Evolutionary conservation across 2,113 vertebrate genomes (phyloP), one percentile per base, ranked within the genome.

Genomic region (Tetraodon nigroviridis): DNA sequence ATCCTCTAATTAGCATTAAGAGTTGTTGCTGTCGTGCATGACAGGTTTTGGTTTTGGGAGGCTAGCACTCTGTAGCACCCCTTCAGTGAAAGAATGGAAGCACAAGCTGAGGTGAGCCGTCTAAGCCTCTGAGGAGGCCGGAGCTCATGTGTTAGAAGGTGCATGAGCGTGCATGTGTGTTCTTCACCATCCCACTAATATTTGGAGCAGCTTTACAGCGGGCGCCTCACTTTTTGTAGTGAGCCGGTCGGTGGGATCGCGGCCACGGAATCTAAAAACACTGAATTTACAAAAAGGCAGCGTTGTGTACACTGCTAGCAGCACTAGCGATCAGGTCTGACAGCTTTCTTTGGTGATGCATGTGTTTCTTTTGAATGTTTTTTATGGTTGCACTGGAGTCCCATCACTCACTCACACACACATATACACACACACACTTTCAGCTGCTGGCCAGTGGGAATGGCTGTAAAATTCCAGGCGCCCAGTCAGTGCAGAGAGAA

Each of bases 61-160:
- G 47, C 63, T 58, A 32, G 45, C 19, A 18, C 51, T 64, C 40
- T 11, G 14, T 22, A 18, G 17, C 18, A 74, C 55, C 20, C 47
- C 49, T 49, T 53, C 5, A 4, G 75, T 81, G 67, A 86, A 81
- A 81, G 81, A 82, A 67, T 76, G 75, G 80, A 71, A 71, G 20
- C 40, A 60, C 58, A 62, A 60, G 58, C 57, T 6, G 58, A 64
- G 51, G 27, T 51, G 63, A 20, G 32, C 46, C 50, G 46, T 54
- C 18, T 1, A 3, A 58, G 40, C 20, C 47, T 55, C 61, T 29
- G 67, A 70, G 24, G 24, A 6, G 47, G 65, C 22, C 49, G 58
- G 56, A 76, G 56, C 58, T 67, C 32, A 20, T 55, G 44, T 51
- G 58, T 45, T 19, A 49, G 67, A 71, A 64, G 60, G 18, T 64